Evolutionary conservation across 1,140 invertebrate genomes (phyloP).

Genomic region (Temnothorax nylanderi): DNA sequence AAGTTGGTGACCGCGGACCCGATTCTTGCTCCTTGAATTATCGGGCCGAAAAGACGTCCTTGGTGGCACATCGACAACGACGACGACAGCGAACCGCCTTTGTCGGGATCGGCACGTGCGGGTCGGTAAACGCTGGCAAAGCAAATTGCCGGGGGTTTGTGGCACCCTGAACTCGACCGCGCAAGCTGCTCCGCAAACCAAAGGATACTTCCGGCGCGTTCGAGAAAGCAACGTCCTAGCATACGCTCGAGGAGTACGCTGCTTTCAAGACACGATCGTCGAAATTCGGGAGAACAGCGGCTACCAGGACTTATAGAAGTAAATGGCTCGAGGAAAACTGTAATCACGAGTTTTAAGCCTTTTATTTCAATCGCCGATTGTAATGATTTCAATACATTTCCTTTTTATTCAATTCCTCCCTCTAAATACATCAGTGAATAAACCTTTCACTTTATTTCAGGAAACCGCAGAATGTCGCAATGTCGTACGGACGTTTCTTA

Average conservation of each 20-base stretch:
- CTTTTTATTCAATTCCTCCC: background rate
- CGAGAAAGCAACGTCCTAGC: conserved; percentile 36
- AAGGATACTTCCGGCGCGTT: conserved; percentile 49
- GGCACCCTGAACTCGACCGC: conserved; percentile 34
- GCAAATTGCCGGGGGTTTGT: conserved; percentile 60
- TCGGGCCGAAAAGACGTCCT: background rate
- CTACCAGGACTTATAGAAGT: background rate
- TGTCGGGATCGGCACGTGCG: conserved; percentile 57
- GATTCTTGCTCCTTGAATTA: background rate
- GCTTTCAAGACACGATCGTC: background rate
- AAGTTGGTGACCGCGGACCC: background rate
- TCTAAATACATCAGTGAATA: conserved; percentile 26
- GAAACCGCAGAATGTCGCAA: conserved; percentile 35
- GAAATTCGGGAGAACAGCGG: background rate
- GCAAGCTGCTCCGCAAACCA: conserved; percentile 41
- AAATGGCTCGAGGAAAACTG: no score
- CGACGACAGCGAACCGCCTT: conserved; percentile 31
- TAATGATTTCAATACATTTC: background rate
- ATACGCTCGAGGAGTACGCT: background rate
- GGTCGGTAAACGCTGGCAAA: conserved; percentile 20
- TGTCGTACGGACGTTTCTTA: conserved; percentile 71
- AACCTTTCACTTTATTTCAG: conserved; percentile 48
- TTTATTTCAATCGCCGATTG: background rate
- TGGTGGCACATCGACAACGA: conserved; percentile 3
- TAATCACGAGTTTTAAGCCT: background rate